phyloP scores from a whole-genome alignment of 2,888 invertebrate genomes.

The Gymnocheta viridis region DNA sequence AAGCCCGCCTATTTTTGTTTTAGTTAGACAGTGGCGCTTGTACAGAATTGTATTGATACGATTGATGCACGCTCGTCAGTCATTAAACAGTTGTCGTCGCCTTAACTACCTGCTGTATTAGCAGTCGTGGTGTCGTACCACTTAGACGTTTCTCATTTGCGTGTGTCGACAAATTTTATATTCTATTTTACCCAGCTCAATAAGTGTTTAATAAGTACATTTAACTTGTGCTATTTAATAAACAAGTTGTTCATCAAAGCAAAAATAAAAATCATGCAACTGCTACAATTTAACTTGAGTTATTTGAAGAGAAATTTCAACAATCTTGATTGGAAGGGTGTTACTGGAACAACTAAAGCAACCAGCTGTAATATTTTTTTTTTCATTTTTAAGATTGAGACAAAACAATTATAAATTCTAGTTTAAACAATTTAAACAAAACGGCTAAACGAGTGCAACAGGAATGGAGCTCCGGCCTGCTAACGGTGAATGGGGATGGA shows the following conservation, averaged over 20 bases:
- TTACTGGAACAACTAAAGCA: not conserved
- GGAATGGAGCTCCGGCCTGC: not conserved
- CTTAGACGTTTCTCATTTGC: constrained; percentile 29
- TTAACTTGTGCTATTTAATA: constrained; percentile 20
- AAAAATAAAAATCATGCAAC: not conserved
- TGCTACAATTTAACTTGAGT: not conserved
- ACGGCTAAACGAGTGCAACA: not conserved
- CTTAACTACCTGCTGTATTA: constrained; percentile 26
- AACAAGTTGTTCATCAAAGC: not conserved
- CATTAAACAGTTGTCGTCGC: constrained; percentile 41
- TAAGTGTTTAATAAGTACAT: constrained; percentile 8
- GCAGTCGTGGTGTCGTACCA: constrained; percentile 1
- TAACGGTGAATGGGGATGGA: not conserved
- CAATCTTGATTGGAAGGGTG: not conserved
- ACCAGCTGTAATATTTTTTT: not conserved
- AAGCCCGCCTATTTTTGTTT: constrained; percentile 71
- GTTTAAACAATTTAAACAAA: too few species aligned
- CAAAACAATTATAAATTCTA: too few species aligned
- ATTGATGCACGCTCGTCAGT: constrained; percentile 37
- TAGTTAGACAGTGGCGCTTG: constrained; percentile 73
- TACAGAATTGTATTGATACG: constrained; percentile 52
- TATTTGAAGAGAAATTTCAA: not conserved
- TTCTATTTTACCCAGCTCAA: not conserved
- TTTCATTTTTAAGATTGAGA: too few species aligned
- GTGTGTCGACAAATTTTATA: constrained; percentile 29